These are phyloP conservation scores for Notoglanidium macrostoma DNA, from an alignment of 2,797 vertebrate species.

Conservation along the genomic window DNA sequence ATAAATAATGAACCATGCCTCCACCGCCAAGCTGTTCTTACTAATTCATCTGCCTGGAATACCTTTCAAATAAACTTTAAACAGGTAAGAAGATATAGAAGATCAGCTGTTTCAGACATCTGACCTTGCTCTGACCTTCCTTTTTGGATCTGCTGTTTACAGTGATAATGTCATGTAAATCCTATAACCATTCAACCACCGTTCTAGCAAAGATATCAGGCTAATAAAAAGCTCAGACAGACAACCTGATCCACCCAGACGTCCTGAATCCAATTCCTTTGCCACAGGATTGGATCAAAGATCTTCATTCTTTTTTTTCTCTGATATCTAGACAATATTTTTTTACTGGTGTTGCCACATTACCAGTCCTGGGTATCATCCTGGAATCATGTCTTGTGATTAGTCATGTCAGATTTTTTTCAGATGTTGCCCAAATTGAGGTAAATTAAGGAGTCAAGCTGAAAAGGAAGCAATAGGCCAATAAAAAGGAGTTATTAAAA, in stretches of 20 bases:
- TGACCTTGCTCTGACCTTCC: neutral
- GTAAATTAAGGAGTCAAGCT: neutral
- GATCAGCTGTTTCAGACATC: neutral
- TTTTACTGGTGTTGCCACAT: neutral
- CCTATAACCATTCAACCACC: neutral
- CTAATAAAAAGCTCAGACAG: neutral
- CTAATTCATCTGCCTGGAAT: neutral
- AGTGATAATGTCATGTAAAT: neutral
- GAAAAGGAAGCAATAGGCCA: neutral
- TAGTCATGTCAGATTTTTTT: neutral
- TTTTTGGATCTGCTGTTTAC: no score
- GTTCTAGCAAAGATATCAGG: neutral
- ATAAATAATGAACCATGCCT: neutral
- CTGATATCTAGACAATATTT: neutral
- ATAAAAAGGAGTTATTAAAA: constrained; percentile 1
- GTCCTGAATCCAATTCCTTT: neutral
- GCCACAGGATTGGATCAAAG: neutral
- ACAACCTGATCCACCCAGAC: neutral
- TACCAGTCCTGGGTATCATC: neutral
- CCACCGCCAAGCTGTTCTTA: neutral
- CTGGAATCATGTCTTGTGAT: no score
- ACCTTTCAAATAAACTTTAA: neutral
- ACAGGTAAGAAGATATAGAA: neutral
- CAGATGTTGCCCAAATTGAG: neutral
- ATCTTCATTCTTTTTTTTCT: neutral